Evolutionary conservation across 2,113 vertebrate genomes (phyloP), one percentile per base, ranked within the genome.

Genomic region (Muntiacus reevesi): DNA sequence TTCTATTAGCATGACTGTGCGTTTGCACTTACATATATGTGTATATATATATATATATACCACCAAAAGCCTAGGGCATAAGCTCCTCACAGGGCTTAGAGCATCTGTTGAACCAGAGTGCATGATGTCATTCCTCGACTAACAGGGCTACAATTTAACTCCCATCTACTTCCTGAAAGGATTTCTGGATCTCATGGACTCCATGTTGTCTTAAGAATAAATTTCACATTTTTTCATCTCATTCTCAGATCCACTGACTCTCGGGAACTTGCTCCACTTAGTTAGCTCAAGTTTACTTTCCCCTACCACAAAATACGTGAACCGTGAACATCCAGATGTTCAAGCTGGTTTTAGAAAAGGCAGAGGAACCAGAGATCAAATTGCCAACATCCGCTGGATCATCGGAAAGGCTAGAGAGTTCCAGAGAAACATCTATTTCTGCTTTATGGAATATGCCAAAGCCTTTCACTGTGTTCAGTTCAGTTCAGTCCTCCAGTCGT

Each of bases 241-340:
- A 87, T 55, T 25, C 36, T 62, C 54, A 10, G 30, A 74, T 60
- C 79, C 43, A 87, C n/a, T 93, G 40, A 87, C 40, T 64, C 40
- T 93, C 17, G 54, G 28, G 28, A 87, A 88, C 30, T 92, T 89
- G 45, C 3, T 97, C 23, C 10, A 86, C 7, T 55, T 86, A 52
- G 74, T 11, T 36, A 96, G 45, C 19, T 57, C n/a, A 57, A 52
- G 17, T 28, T 83, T 89, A 85, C 8, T 10, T 79, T 95, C 28
- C 14, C n/a, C 3, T 76, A 67, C 25, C 12, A 64, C 50, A 64
- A 47, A 30, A 50, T 55, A 19, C 0, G 0, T 67, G 16, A 19
- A 67, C 64, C 0, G 2, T n/a, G 64, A n/a, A 67, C 33, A 10
- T n/a, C 64, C 33, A 67, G 33, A 67, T 67, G 33, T n/a, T 67